Conservation (phyloP, 53 echinoderm and acorn worm species). For the Actinopyga echinites region DNA sequence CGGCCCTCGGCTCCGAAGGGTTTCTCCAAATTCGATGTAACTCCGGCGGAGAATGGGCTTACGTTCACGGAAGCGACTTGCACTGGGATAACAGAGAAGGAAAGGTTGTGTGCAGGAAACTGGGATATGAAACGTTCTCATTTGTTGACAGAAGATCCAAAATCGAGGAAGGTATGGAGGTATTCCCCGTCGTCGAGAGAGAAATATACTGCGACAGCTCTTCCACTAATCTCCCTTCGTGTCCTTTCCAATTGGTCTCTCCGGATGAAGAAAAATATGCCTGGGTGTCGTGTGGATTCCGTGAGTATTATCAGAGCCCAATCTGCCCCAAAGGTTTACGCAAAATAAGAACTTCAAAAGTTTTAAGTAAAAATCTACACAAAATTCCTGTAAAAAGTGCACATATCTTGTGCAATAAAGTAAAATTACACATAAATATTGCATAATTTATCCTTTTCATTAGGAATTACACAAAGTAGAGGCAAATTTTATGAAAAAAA, state of each 20-base stretch:
- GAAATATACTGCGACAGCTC: background rate
- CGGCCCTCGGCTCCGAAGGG: background rate
- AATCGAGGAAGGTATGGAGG: background rate
- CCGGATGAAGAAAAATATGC: background rate
- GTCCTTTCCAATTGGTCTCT: background rate
- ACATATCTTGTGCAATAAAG: no score
- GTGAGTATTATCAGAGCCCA: background rate
- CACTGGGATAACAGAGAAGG: background rate
- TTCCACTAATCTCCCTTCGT: background rate
- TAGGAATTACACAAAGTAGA: no score
- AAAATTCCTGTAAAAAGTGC: no score
- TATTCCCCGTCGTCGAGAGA: background rate
- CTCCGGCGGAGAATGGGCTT: background rate
- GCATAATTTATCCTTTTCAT: no score
- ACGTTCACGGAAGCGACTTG: background rate
- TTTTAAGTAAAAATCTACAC: no score
- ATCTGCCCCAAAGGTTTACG: no score
- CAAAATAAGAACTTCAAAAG: no score
- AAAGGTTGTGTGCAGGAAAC: background rate
- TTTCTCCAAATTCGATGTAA: background rate
- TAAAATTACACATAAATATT: no score
- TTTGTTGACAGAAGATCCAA: background rate
- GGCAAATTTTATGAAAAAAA: no score
- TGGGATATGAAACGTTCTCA: slow-evolving; percentile 11
- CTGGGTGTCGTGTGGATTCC: slow-evolving; percentile 8